phyloP scores from a whole-genome alignment of 2,888 invertebrate genomes.

The Myopa tessellatipennis region DNA sequence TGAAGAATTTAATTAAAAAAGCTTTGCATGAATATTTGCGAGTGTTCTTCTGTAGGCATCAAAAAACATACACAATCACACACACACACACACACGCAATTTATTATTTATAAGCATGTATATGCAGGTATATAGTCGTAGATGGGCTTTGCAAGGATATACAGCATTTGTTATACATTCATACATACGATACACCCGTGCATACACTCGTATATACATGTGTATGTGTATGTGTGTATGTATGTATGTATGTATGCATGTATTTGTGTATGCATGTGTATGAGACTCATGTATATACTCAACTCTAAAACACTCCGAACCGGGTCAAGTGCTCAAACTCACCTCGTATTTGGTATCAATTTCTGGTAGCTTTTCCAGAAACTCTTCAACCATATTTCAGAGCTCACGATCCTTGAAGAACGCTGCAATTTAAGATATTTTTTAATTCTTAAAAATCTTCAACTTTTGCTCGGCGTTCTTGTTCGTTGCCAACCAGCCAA shows the following conservation, averaged over 20 bases:
- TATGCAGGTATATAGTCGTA: slow-evolving; percentile 42
- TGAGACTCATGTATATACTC: not conserved
- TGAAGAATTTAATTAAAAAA: slow-evolving; percentile 13
- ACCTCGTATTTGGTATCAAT: slow-evolving; percentile 66
- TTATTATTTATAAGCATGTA: too few species aligned
- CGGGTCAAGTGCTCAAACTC: slow-evolving; percentile 40
- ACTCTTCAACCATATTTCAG: slow-evolving; percentile 66
- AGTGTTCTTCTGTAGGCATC: not conserved
- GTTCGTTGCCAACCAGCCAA: slow-evolving; percentile 37
- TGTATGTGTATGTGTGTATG: not conserved
- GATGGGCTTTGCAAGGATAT: not conserved
- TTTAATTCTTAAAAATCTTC: not conserved
- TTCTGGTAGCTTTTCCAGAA: slow-evolving; percentile 67
- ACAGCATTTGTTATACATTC: not conserved
- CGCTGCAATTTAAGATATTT: slow-evolving; percentile 42
- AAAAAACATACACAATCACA: too few species aligned
- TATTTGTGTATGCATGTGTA: too few species aligned
- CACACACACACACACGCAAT: slow-evolving; percentile 21
- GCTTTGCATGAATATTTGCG: not conserved
- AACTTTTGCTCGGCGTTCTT: slow-evolving; percentile 25
- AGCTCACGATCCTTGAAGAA: not conserved
- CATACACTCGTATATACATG: not conserved
- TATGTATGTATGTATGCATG: too few species aligned
- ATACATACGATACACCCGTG: not conserved
- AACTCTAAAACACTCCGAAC: not conserved